These are phyloP conservation scores for Myioborus miniatus DNA, from an alignment of 2,797 vertebrate species.

Conservation along the genomic window DNA sequence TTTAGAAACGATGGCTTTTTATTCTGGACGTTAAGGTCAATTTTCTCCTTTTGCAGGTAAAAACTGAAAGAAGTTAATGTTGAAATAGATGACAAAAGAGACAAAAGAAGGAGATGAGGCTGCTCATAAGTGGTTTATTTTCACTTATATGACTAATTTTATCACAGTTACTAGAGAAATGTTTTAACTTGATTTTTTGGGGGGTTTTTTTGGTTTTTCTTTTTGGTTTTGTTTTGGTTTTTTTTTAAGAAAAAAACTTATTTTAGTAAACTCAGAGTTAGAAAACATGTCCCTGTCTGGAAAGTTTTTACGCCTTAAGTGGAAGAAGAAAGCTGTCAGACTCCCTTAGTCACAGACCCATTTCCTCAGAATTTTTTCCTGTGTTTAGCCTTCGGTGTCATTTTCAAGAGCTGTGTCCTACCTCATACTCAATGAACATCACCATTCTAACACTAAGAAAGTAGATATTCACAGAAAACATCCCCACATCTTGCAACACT, in stretches of 20 bases:
- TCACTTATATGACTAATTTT: background rate
- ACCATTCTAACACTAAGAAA: background rate
- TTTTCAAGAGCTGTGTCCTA: background rate
- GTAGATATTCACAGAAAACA: background rate
- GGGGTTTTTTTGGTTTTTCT: background rate
- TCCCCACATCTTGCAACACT: background rate
- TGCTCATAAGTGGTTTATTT: background rate
- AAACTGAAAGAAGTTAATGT: background rate
- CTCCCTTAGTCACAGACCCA: background rate
- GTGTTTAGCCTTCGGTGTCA: background rate
- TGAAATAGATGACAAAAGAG: background rate
- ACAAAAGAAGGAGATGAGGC: background rate
- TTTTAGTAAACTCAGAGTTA: background rate
- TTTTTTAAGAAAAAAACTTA: background rate
- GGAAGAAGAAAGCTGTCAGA: background rate
- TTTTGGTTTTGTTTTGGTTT: background rate
- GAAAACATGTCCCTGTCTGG: background rate
- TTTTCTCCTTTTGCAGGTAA: background rate
- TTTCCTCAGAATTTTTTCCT: background rate
- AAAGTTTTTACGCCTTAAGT: background rate
- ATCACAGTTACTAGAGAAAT: background rate
- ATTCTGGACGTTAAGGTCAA: background rate
- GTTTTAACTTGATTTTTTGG: background rate
- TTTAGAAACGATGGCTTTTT: rapidly evolving
- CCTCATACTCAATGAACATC: background rate